Evolutionary conservation across 2,797 vertebrate genomes (phyloP).

Genomic region (Nyctibius grandis): DNA sequence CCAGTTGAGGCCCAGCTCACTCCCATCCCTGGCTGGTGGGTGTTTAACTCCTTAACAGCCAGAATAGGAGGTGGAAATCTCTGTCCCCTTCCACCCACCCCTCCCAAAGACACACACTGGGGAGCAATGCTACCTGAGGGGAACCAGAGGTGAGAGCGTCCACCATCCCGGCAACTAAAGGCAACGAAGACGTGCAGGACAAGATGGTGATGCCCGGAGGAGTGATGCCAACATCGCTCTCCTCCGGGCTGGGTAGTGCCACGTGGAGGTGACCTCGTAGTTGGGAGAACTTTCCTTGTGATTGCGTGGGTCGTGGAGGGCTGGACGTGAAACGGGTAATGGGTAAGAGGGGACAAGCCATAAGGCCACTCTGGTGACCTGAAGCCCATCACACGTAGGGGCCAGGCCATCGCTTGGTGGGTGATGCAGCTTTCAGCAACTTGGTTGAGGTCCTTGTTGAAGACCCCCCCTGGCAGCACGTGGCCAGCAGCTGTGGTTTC

Average conservation of each 20-base stretch:
- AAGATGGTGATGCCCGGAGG: neutral
- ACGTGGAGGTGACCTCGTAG: rapidly evolving
- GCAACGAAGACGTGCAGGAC: neutral
- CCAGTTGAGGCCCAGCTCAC: rapidly evolving
- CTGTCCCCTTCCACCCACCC: neutral
- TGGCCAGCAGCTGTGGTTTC: neutral
- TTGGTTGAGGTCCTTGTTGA: rapidly evolving
- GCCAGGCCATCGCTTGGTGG: rapidly evolving
- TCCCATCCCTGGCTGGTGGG: neutral
- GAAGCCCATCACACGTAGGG: rapidly evolving
- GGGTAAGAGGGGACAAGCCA: neutral
- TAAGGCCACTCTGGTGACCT: rapidly evolving
- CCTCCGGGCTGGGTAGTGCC: neutral
- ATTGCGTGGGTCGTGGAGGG: neutral
- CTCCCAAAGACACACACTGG: neutral
- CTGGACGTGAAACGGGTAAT: rapidly evolving
- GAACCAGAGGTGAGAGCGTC: neutral
- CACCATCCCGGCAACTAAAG: neutral
- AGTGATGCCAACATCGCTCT: neutral
- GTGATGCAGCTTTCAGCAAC: rapidly evolving
- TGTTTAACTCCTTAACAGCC: neutral
- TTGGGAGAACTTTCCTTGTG: neutral
- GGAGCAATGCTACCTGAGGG: neutral
- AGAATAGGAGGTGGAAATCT: neutral
- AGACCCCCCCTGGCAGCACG: neutral